Conservation (phyloP, 92 coral and sea anemone genomes). For the Epizoanthus rinbou region DNA sequence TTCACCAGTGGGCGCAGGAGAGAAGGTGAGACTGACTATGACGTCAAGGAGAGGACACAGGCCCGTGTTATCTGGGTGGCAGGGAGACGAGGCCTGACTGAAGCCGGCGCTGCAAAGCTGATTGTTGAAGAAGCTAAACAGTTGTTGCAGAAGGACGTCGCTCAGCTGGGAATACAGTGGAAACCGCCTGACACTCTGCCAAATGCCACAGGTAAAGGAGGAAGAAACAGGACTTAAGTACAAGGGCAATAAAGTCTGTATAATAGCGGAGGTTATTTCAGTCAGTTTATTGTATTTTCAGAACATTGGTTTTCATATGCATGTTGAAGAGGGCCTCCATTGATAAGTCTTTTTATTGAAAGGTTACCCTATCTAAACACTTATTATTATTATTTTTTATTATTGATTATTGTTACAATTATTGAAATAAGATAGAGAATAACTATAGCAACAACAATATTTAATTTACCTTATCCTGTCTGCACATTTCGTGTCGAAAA, state of each 20-base stretch:
- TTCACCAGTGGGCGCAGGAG: constrained; percentile 86
- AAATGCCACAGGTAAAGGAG: background rate
- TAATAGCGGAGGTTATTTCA: background rate
- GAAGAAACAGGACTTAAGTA: background rate
- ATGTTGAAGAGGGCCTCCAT: too few species aligned
- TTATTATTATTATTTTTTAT: too few species aligned
- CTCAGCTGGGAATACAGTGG: constrained; percentile 89
- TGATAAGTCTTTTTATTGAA: too few species aligned
- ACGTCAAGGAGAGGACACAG: constrained; percentile 75
- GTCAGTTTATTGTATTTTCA: too few species aligned
- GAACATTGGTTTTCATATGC: too few species aligned
- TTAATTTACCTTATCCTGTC: too few species aligned
- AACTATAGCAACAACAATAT: too few species aligned
- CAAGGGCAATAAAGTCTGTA: background rate
- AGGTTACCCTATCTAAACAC: too few species aligned
- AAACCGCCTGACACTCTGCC: constrained; percentile 52
- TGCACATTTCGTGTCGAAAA: too few species aligned
- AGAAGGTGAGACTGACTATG: constrained; percentile 89
- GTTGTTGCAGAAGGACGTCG: constrained; percentile 81
- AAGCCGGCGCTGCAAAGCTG: constrained; percentile 74
- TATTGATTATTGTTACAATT: too few species aligned
- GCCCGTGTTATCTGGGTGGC: constrained; percentile 97
- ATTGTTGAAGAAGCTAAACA: constrained; percentile 80
- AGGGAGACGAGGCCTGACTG: constrained; percentile 83
- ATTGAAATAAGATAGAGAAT: too few species aligned